Percentiles rank a stretch among this genome's conserved stretches.
Conservation (phyloP, 2,113 vertebrate species). For the Australoheros scitulus region DNA sequence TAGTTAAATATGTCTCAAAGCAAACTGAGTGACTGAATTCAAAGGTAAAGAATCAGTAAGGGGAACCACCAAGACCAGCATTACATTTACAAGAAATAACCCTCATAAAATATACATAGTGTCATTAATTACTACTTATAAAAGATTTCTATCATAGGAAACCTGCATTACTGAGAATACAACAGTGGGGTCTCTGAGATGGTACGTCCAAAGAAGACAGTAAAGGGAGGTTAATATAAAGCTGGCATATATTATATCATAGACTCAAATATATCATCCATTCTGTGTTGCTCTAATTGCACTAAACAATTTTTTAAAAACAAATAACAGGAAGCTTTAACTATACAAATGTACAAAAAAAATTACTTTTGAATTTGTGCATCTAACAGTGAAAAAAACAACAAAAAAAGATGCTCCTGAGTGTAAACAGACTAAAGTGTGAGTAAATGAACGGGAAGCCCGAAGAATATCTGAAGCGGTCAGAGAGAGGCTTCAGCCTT, state of each 20-base stretch:
- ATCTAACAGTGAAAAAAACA: no score
- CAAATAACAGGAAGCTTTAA: not conserved
- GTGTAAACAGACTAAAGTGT: no score
- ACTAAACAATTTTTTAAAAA: not conserved
- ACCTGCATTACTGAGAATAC: not conserved
- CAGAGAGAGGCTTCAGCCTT: no score
- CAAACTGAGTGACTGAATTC: no score
- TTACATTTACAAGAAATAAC: not conserved
- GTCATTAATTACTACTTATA: fast-evolving
- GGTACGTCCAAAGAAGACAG: no score
- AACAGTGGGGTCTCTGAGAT: not conserved
- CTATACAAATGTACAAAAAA: not conserved
- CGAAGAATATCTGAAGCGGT: no score
- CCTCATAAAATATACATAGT: not conserved
- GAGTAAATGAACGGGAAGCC: no score
- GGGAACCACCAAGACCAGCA: not conserved
- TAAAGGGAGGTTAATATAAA: not conserved
- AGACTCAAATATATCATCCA: not conserved
- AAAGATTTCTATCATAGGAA: not conserved
- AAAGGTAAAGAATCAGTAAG: no score
- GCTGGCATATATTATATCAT: not conserved
- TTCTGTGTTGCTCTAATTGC: fast-evolving
- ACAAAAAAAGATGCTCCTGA: no score
- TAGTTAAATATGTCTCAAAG: not conserved
- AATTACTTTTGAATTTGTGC: no score